Evolutionary conservation across 2,888 invertebrate genomes (phyloP), one percentile per base, ranked within the genome.

Genomic region (Lasioglossum lativentre): DNA sequence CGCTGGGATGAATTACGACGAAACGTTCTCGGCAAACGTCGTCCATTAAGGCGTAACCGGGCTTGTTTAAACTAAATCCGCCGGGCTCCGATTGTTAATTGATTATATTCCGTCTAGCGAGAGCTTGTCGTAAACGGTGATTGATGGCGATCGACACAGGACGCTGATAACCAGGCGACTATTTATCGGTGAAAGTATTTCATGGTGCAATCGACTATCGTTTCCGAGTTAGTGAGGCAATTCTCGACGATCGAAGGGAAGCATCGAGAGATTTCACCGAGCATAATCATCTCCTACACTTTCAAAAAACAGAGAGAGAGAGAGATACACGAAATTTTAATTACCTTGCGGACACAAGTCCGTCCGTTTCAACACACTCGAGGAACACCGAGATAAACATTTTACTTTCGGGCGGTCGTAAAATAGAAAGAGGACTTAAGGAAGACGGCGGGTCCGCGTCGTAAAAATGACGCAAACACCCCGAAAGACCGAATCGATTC

Each of bases 391-490:
- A 27, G 14, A 27, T 10, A 14, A 59, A 59, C 27, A 27, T 27
- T 27, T 27, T 23, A 59, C 16, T 66, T 66, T 30, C 30, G 19
- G 19, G 3, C 2, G 30, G 2, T 66, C 66, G 30, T 66, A 66
- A 66, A 66, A 66, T 42, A 5, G 14, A 75, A 72, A 23, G 42
- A 30, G 45, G 30, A 23, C 75, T 63, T 63, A 63, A 45, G 45
- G 12, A 63, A 16, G 38, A 52, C 30, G n/a, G n/a, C 23, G 8
- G 45, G 23, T 6, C 16, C 66, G 66, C 66, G 38, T 34, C 66
- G 34, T 16, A n/a, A 77, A 73, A 16, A n/a, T 85, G 63, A 78
- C 30, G 78, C 56, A 68, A 81, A 63, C 27, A 19, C 75, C 14
- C 10, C 14, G 47, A 12, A n/a, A 4, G 56, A n/a, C 38, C 76